These are phyloP conservation scores for Rhorus exstirpatorius DNA, from an alignment of 2,888 invertebrate genomes.

Conservation along the genomic window DNA sequence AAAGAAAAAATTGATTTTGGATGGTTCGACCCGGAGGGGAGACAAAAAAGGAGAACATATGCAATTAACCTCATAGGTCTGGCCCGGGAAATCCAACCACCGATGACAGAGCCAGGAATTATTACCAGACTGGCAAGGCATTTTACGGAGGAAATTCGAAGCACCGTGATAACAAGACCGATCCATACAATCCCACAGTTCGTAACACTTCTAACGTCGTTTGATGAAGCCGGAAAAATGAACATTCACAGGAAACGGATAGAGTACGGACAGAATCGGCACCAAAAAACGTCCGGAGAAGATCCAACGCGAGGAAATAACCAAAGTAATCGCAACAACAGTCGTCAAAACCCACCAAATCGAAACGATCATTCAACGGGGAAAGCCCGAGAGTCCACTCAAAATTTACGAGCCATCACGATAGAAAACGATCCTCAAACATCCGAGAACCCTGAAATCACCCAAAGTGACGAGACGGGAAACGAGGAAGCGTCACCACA, in stretches of 20 bases:
- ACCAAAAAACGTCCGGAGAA: not conserved
- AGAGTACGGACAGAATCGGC: not conserved
- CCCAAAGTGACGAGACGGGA: not conserved
- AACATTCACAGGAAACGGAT: not conserved
- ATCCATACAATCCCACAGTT: not conserved
- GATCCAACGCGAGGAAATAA: not conserved
- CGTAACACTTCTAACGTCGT: not conserved
- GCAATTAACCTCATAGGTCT: not conserved
- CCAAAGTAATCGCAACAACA: not conserved
- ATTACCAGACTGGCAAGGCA: not conserved
- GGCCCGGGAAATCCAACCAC: not conserved
- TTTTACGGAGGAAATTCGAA: not conserved
- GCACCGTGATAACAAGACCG: not conserved
- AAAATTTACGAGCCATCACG: not conserved
- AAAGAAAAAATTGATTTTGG: slow-evolving; percentile 9
- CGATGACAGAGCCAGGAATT: not conserved
- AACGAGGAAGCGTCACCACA: slow-evolving; percentile 26
- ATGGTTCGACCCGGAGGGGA: not conserved
- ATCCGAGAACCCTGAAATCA: not conserved
- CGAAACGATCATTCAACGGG: too few species aligned
- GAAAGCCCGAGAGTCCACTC: not conserved
- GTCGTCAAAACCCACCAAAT: too few species aligned
- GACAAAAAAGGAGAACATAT: not conserved
- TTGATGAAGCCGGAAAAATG: not conserved
- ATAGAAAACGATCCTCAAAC: not conserved